These are phyloP conservation scores for Glyphotaelius pellucidus DNA, from an alignment of 2,888 invertebrate species.

Conservation along the genomic window DNA sequence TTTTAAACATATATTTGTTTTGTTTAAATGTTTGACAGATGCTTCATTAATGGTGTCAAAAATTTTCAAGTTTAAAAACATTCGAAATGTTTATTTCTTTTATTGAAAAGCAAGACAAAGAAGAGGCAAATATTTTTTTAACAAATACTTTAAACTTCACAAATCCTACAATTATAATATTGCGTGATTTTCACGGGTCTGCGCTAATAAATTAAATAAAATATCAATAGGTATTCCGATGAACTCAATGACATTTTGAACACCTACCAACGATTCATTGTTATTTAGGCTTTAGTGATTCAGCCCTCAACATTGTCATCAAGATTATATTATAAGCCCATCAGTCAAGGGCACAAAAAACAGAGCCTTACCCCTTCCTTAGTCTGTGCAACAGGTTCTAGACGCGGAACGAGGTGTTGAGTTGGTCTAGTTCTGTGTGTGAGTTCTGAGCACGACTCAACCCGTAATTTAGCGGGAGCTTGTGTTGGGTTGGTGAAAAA, in stretches of 20 bases:
- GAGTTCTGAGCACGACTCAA: slow-evolving; percentile 28
- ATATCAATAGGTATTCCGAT: no score
- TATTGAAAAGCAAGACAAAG: no score
- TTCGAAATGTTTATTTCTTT: no score
- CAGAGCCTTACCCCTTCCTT: slow-evolving; percentile 4
- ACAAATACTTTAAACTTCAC: no score
- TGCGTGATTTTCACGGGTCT: no score
- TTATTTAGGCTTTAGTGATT: slow-evolving; percentile 7
- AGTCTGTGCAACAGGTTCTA: slow-evolving; percentile 37
- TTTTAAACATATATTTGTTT: no score
- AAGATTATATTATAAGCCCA: slow-evolving; percentile 54
- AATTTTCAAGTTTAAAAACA: no score
- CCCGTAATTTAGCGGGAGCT: slow-evolving; percentile 59
- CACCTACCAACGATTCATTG: not conserved
- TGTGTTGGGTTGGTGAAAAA: slow-evolving; percentile 18
- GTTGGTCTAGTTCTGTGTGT: slow-evolving; percentile 49
- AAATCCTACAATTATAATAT: no score
- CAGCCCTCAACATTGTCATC: slow-evolving; percentile 41
- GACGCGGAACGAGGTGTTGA: slow-evolving; percentile 50
- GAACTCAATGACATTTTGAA: not conserved
- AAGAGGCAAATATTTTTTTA: no score
- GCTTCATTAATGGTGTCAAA: no score
- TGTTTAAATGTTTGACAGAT: no score
- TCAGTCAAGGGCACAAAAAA: slow-evolving; percentile 48
- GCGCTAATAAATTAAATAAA: no score